Evolutionary conservation across 2,797 vertebrate species (phyloP), one percentile per base, ranked within the genome.

Genomic region (Tachyglossus aculeatus): DNA sequence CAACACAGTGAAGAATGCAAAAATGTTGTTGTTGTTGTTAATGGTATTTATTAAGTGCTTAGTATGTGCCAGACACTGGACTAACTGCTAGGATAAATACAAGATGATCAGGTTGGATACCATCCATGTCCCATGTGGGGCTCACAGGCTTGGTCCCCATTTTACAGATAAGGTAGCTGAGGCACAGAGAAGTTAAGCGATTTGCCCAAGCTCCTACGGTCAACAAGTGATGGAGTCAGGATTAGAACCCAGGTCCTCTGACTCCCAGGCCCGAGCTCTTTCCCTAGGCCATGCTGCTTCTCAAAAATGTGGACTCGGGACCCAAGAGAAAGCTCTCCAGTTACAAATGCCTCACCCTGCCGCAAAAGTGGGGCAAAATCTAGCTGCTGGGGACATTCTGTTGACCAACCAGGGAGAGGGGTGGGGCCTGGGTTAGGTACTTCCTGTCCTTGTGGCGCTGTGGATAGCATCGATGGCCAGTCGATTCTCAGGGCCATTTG

Each of bases 211-310:
- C n/a, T n/a, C n/a, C n/a, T n/a, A 48, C 24, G 58, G 7, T 16
- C 13, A 22, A n/a, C 13, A 15, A 41, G 7, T 34, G 13, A n/a
- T 27, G 24, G 16, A 31, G 18, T 5, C 16, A 48, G 25, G 45
- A 48, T 48, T 48, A 27, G 15, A 48, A 18, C 24, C n/a, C 25
- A n/a, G n/a, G n/a, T n/a, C n/a, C n/a, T n/a, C 12, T 22, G 27
- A 31, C 37, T 9, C 16, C 10, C 0, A 2, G 37, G 10, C 12
- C 38, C 43, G 21, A 11, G 16, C 9, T 6, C 18, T 1, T n/a
- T 1, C 29, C 38, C 15, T 1, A 1, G 1, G 29, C 0, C 0
- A 11, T 1, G 10, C 56, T n/a, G n/a, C n/a, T n/a, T n/a, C n/a
- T n/a, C n/a, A n/a, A n/a, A n/a, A n/a, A n/a, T n/a, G n/a, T n/a